These are phyloP conservation scores for Vidua macroura DNA, from an alignment of 2,113 vertebrate species.

Conservation along the genomic window DNA sequence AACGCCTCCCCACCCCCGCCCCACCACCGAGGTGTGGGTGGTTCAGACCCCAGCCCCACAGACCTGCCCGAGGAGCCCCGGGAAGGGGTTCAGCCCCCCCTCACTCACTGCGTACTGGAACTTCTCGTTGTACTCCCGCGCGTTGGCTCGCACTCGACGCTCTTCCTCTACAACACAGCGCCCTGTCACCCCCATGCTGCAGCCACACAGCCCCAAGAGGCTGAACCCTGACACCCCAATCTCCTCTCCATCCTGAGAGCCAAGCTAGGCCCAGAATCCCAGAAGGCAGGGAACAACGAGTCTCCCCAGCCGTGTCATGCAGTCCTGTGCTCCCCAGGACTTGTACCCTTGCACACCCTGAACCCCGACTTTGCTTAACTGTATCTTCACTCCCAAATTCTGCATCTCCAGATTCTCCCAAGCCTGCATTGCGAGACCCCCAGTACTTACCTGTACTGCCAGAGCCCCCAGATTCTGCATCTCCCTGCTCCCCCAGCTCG, in stretches of 20 bases:
- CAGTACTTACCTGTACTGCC: background rate
- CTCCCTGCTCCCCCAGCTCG: background rate
- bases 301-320: background rate
- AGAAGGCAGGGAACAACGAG: background rate
- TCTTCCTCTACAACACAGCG: constrained; percentile 84
- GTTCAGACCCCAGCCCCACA: background rate
- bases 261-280: background rate
- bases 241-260: background rate
- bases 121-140: constrained; percentile 91
- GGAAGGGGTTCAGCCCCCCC: background rate
- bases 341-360: background rate
- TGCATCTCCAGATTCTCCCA: background rate
- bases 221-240: background rate
- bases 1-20: accelerated
- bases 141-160: constrained; percentile 86
- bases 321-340: background rate
- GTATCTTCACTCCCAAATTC: background rate
- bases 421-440: too few relatives aligned
- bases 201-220: background rate
- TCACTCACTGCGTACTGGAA: constrained; percentile 91
- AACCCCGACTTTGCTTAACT: background rate
- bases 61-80: accelerated
- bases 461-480: background rate
- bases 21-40: accelerated
- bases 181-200: background rate